A percentile compares a stretch with the other conserved stretches of the same genome.
These are phyloP conservation scores for Taphrorychus bicolor DNA, from an alignment of 2,888 invertebrate species.

Conservation along the genomic window DNA sequence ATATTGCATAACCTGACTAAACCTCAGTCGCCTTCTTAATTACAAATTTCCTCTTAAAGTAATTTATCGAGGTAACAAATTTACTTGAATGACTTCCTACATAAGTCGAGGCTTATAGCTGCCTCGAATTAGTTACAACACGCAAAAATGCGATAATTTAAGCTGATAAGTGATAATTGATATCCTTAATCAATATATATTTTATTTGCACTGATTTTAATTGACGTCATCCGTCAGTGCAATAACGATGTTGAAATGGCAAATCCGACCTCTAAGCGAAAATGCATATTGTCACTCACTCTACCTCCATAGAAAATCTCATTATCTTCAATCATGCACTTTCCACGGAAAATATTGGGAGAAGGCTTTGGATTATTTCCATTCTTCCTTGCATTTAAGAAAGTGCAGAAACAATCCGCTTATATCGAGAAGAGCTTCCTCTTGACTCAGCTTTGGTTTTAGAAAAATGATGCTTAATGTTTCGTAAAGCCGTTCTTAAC, in stretches of 20 bases:
- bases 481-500: neutral
- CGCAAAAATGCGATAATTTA: neutral
- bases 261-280: neutral
- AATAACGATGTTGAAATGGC: too few relatives aligned
- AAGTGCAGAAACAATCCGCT: constrained; percentile 7
- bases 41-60: constrained; percentile 29
- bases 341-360: neutral
- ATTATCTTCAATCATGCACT: neutral
- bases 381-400: neutral
- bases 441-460: neutral
- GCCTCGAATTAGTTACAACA: neutral
- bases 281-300: neutral
- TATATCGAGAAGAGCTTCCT: neutral
- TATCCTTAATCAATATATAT: neutral
- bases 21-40: constrained; percentile 29
- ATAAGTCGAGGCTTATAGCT: constrained; percentile 11
- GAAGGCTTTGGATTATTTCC: neutral
- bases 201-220: neutral
- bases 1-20: constrained; percentile 25
- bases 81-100: constrained; percentile 24
- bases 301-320: neutral
- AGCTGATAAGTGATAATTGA: neutral
- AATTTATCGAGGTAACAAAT: constrained; percentile 32
- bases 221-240: neutral
- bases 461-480: constrained; percentile 1